A percentile compares a stretch with the other conserved stretches of the same genome.
Conservation (phyloP, 2,888 invertebrate species). For the Zaprionus bogoriensis region DNA sequence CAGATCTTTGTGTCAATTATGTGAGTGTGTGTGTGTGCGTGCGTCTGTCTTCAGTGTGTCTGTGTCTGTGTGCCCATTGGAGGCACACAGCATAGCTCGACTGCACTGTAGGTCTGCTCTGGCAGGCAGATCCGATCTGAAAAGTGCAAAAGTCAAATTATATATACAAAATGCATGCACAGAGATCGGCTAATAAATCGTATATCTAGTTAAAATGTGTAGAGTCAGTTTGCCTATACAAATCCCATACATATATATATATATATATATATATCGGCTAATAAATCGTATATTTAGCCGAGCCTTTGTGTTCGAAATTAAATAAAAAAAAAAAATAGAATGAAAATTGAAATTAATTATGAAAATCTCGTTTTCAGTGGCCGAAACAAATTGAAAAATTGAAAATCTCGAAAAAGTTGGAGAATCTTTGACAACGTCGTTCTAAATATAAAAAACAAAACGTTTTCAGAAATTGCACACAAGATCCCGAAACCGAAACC, state of each 20-base stretch:
- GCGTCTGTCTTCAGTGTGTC: constrained; percentile 19
- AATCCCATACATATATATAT: constrained; percentile 6
- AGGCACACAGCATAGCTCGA: constrained; percentile 38
- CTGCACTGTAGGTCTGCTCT: constrained; percentile 47
- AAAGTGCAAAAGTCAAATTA: constrained; percentile 38
- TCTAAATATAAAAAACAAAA: constrained; percentile 70
- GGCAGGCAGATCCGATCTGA: background rate
- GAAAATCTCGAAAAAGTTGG: constrained; percentile 18
- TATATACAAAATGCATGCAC: no score
- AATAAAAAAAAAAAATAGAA: no score
- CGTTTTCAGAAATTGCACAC: constrained; percentile 31
- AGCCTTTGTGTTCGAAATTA: constrained; percentile 21
- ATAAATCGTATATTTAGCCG: constrained; percentile 9
- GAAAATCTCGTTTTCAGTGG: constrained; percentile 33
- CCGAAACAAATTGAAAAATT: constrained; percentile 15
- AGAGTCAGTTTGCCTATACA: no score
- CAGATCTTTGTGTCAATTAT: constrained; percentile 50
- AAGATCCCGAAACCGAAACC: constrained; percentile 17
- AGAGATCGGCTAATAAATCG: no score
- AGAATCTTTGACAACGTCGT: constrained; percentile 43
- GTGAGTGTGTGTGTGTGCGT: constrained; percentile 36
- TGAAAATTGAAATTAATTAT: no score
- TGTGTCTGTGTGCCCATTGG: constrained; percentile 32
- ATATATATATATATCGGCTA: constrained; percentile 13
- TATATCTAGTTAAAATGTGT: no score